Evolutionary conservation across 2,797 vertebrate genomes (phyloP), one percentile per base, ranked within the genome.

Genomic region (Lutjanus campechanus): DNA sequence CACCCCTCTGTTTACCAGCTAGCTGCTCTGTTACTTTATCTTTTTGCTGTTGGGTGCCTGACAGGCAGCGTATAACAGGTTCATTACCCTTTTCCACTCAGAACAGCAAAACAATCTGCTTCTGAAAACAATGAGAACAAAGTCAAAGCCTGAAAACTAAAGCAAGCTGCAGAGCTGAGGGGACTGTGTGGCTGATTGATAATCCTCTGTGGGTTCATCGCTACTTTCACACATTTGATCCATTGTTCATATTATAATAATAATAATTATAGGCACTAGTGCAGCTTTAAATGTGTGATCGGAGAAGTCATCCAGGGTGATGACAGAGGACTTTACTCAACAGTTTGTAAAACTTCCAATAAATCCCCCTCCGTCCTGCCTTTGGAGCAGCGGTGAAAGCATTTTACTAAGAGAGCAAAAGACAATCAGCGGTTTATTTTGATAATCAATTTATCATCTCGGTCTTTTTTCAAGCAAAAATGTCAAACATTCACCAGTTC

Each of bases 251-350:
- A 54, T 5, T 3, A 36, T 5, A 36, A 36, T 36, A 36, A 36
- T 36, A 36, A 36, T 41, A 22, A 47, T 41, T 9, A 20, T 43
- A 16, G 13, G 10, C 1, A 54, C 55, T 41, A 41, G n/a, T 44
- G 20, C n/a, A 17, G 15, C 29, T 74, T 59, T 15, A 46, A 43
- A 54, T 61, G 53, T 61, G 46, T 59, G 11, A 62, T 25, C 56
- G 29, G 43, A 49, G 5, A 20, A 50, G 17, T 56, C 7, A 20
- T 56, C 4, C n/a, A 20, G 1, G 16, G 6, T 53, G 29, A 54
- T 40, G n/a, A 25, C 13, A 60, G 20, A 58, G 16, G 36, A 49
- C n/a, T 67, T 44, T 54, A 67, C 50, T 69, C 20, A 64, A 29
- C 61, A 43, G 16, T 20, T 5, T 72, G 7, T 49, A 22, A 47